phyloP scores from a whole-genome alignment of 92 coral and sea anemone species.

The Micromussa lordhowensis region DNA sequence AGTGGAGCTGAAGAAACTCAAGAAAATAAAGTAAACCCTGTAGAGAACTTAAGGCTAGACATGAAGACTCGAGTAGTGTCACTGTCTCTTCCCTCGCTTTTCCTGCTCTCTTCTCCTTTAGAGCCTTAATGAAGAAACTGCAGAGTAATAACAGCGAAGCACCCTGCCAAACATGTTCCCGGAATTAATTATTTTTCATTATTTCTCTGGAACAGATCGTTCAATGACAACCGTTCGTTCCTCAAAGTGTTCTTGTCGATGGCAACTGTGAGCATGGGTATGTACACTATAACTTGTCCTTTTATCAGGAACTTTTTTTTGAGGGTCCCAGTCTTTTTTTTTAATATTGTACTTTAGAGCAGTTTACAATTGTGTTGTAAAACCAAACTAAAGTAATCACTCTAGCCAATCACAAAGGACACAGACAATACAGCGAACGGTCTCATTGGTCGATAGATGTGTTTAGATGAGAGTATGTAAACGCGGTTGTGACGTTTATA shows the following conservation, averaged over 20 bases:
- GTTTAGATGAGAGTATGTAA: too few species aligned
- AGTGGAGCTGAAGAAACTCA: too few species aligned
- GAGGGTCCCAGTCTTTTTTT: too few species aligned
- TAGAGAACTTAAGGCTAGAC: not conserved
- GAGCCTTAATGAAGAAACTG: not conserved
- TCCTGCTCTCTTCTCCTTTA: not conserved
- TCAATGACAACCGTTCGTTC: conserved; percentile 65
- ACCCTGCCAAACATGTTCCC: not conserved
- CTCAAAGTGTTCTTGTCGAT: conserved; percentile 66
- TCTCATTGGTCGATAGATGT: too few species aligned
- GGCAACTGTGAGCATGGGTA: conserved; percentile 79
- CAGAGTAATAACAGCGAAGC: not conserved
- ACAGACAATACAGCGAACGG: too few species aligned
- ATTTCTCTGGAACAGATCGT: conserved; percentile 13
- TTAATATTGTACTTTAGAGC: too few species aligned
- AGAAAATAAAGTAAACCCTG: not conserved
- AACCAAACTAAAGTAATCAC: too few species aligned
- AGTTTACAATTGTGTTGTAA: too few species aligned
- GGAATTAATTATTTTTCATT: not conserved
- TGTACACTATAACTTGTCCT: not conserved
- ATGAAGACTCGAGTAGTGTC: not conserved
- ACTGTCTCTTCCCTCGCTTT: not conserved
- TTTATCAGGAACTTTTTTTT: too few species aligned
- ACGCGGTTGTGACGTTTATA: too few species aligned
- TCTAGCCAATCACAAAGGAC: too few species aligned